Conservation (phyloP, 2,888 invertebrate genomes). For the Epinotia nisella region DNA sequence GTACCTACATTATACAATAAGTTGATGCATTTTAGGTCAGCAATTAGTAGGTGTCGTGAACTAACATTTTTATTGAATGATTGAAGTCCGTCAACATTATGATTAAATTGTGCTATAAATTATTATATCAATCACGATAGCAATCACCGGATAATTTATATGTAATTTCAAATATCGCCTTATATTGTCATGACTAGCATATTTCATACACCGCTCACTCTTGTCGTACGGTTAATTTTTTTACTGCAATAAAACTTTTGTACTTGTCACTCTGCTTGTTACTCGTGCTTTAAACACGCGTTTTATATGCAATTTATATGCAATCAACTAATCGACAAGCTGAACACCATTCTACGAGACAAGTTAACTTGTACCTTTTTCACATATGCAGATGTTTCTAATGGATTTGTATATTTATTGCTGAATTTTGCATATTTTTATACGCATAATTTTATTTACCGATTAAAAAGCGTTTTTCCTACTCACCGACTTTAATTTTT, state of each 20-base stretch:
- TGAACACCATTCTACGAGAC: slow-evolving; percentile 28
- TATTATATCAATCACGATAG: neutral
- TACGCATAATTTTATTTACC: neutral
- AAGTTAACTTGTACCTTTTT: slow-evolving; percentile 34
- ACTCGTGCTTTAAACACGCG: slow-evolving; percentile 47
- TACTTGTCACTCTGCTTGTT: slow-evolving; percentile 42
- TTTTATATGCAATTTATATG: slow-evolving; percentile 52
- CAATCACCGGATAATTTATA: neutral
- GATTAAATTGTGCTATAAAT: no score
- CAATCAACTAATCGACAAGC: slow-evolving; percentile 43
- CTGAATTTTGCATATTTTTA: slow-evolving; percentile 3
- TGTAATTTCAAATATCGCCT: neutral
- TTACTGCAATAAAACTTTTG: slow-evolving; percentile 39
- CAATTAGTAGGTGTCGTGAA: no score
- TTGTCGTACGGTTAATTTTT: slow-evolving; percentile 21
- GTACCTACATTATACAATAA: no score
- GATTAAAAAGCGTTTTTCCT: slow-evolving; percentile 5
- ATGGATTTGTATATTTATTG: slow-evolving; percentile 34
- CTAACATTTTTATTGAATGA: no score
- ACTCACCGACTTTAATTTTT: no score
- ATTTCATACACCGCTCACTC: neutral
- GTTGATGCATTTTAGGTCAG: no score
- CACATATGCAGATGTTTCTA: slow-evolving; percentile 21
- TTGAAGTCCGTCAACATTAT: no score
- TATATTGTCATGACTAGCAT: neutral